Conservation (phyloP, 1,140 invertebrate species). For the Drosophila ercepeae region DNA sequence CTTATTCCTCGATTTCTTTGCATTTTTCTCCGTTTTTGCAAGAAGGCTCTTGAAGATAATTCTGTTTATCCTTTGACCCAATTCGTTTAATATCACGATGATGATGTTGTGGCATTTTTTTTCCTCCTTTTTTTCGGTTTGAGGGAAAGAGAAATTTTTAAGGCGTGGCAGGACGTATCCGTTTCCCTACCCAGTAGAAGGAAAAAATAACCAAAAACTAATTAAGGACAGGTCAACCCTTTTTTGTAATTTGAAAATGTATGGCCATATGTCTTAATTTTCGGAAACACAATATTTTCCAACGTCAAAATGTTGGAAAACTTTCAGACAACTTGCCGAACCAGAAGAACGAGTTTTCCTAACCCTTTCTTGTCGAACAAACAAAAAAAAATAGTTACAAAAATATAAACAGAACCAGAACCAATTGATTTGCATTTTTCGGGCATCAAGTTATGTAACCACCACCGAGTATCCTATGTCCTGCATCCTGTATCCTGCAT, state of each 20-base stretch:
- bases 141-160: constrained; percentile 13
- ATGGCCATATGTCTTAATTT: constrained; percentile 67
- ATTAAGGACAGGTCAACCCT: constrained; percentile 22
- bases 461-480: constrained; percentile 2
- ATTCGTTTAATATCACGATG: constrained; percentile 67
- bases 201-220: background rate
- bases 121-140: constrained; percentile 2
- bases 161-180: background rate
- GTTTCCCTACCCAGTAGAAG: background rate
- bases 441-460: constrained; percentile 10
- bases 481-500: constrained; percentile 36
- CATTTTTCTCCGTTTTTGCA: constrained; percentile 24
- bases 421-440: constrained; percentile 64
- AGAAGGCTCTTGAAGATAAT: constrained; percentile 76
- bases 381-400: background rate
- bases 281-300: constrained; percentile 35
- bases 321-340: constrained; percentile 34
- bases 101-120: constrained; percentile 28
- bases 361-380: background rate
- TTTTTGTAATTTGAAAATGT: constrained; percentile 3
- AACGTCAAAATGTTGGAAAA: constrained; percentile 55
- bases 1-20: constrained; percentile 35
- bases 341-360: constrained; percentile 39
- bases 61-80: constrained; percentile 79
- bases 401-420: constrained; percentile 42